Conservation (phyloP, 2,113 vertebrate genomes). For the Brachypteracias leptosomus region DNA sequence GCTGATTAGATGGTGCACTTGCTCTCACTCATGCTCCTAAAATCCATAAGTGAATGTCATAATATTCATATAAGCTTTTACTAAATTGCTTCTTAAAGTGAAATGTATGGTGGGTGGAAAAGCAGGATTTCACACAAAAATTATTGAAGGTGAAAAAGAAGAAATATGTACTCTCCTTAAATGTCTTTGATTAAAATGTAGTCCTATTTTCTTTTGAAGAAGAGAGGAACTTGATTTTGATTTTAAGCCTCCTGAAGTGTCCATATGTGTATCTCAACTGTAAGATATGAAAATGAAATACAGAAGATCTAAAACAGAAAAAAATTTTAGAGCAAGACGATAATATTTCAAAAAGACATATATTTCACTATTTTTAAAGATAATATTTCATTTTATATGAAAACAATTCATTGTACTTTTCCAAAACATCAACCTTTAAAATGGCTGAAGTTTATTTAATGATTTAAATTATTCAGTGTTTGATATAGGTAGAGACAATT, state of each 20-base stretch:
- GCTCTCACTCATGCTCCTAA: not conserved
- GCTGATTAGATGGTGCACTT: not conserved
- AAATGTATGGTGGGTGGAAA: not conserved
- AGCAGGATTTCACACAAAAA: not conserved
- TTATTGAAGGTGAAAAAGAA: not conserved
- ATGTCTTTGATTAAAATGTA: slow-evolving; percentile 12
- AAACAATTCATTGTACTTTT: not conserved
- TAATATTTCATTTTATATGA: not conserved
- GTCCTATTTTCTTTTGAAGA: slow-evolving; percentile 54
- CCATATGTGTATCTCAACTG: not conserved
- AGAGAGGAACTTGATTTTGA: not conserved
- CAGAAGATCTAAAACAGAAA: not conserved
- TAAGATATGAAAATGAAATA: slow-evolving; percentile 1
- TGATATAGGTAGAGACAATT: not conserved
- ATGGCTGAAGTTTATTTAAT: not conserved
- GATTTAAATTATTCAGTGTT: not conserved
- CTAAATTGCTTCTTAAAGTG: not conserved
- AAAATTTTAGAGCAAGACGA: not conserved
- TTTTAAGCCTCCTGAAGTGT: slow-evolving; percentile 4
- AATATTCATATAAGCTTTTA: not conserved
- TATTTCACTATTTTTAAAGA: not conserved
- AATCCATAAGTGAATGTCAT: not conserved
- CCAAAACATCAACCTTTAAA: not conserved
- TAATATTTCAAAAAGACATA: not conserved
- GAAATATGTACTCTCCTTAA: not conserved